Evolutionary conservation across 2,113 vertebrate species (phyloP), one percentile per base, ranked within the genome.

Genomic region (Eubucco bourcierii): DNA sequence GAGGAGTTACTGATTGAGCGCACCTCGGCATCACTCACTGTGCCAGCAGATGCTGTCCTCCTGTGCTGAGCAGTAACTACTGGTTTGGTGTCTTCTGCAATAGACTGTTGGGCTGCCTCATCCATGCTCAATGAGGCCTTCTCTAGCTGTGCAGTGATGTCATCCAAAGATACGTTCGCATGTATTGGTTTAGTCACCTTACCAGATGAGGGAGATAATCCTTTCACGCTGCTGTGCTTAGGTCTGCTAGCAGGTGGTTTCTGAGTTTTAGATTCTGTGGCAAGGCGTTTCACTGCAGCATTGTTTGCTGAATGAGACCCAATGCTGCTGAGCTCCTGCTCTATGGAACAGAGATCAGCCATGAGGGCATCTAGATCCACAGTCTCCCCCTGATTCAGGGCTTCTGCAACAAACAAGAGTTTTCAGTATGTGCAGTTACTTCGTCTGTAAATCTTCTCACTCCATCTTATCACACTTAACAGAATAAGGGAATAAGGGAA

Each of bases 311-410:
- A 97, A 85, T 98, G 98, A 96, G 98, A 97, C 28, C 98, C 98
- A 29, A 99, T 98, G 96, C 98, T 99, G 81, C 95, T 99, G 78
- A 99, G 98, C 92, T 99, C 99, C 97, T 99, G 99, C 91, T 99
- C 99, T 65, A 99, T 99, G 82, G 99, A 98, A 97, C 99, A 99
- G 75, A 99, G 98, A 96, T 99, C 99, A 3, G 99, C 99, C 99
- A 99, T 99, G 55, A 99, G 98, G 37, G 99, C 99, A 58, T 99
- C 99, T 96, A 99, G 97, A 97, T 99, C 99, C 94, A 99, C 99
- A 4, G 98, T 95, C 82, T 99, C 99, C 3, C 99, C 99, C 94
- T 99, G 99, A 97, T 98, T 99, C 97, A 99, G 92, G 34, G 99
- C 99, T 98, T 99, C 99, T 99, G 98, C 80, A 97, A 97, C 80